phyloP scores from a whole-genome alignment of 2,797 vertebrate species.

The Valencia hispanica region DNA sequence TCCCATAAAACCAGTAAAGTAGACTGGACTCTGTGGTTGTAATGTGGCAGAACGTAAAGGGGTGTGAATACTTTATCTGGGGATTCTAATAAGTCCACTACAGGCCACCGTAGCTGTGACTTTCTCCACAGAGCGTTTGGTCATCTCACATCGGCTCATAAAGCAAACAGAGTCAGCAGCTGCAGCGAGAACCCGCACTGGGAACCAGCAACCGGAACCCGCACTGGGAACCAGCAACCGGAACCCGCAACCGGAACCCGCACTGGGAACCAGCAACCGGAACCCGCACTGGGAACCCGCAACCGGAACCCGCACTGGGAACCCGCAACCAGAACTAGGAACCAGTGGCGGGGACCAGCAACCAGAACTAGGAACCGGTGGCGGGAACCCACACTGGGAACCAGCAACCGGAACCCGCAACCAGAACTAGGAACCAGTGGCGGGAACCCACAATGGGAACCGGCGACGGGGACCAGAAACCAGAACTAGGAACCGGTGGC shows the following conservation, averaged over 20 bases:
- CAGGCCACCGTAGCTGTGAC: conserved; percentile 2
- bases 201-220: no score
- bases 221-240: no score
- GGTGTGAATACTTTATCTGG: neutral
- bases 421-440: no score
- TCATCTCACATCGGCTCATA: neutral
- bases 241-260: neutral
- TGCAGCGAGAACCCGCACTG: neutral
- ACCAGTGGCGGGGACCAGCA: no score
- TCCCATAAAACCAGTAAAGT: neutral
- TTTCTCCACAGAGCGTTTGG: neutral
- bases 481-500: no score
- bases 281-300: neutral
- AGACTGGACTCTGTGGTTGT: neutral
- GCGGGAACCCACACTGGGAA: no score
- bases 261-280: neutral
- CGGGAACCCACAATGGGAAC: no score
- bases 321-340: neutral
- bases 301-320: neutral
- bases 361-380: neutral
- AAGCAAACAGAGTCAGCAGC: neutral
- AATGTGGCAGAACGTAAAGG: neutral
- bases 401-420: neutral
- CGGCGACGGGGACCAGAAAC: no score
- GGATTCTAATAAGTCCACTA: neutral